A percentile compares a stretch with the other conserved stretches of the same genome.
Evolutionary conservation across 2,113 vertebrate genomes (phyloP).

Genomic region (human (Homo sapiens)): DNA sequence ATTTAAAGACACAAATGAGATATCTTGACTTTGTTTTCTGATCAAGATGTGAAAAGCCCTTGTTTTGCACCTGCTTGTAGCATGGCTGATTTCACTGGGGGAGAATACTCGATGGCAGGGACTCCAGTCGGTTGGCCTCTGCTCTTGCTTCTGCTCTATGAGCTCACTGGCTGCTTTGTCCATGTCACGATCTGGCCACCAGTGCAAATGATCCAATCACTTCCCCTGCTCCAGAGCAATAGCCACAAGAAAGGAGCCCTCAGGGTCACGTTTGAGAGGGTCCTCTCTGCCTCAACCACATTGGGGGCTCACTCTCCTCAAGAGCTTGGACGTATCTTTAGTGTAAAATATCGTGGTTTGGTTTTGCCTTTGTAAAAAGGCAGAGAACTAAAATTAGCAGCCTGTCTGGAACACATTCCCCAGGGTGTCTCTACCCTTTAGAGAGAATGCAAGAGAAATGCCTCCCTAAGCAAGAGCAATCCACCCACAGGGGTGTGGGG

Average conservation of each 20-base stretch:
- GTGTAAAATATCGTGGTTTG: conserved; percentile 58
- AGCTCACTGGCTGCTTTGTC: fast-evolving
- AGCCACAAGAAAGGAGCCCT: neutral
- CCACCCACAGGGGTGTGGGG: neutral
- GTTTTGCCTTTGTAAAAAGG: conserved; percentile 62
- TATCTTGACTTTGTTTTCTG: neutral
- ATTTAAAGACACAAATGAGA: neutral
- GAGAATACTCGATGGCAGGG: neutral
- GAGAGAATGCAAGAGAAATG: conserved; percentile 45
- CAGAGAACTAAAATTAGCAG: conserved; percentile 74
- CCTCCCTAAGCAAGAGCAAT: neutral
- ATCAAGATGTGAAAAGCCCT: neutral
- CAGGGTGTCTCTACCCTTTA: conserved; percentile 67
- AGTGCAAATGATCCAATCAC: neutral
- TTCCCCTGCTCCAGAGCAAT: neutral
- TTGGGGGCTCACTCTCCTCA: neutral
- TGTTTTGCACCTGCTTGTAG: neutral
- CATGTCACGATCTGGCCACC: neutral
- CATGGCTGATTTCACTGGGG: neutral
- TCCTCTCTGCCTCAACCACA: neutral
- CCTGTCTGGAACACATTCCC: conserved; percentile 60
- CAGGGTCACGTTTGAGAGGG: neutral
- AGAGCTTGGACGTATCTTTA: neutral
- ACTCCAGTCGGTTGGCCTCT: neutral
- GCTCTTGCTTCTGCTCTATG: neutral